A percentile compares a stretch with the other conserved stretches of the same genome.
Evolutionary conservation across 2,888 invertebrate genomes (phyloP).

Genomic region (Chalcis sispes): DNA sequence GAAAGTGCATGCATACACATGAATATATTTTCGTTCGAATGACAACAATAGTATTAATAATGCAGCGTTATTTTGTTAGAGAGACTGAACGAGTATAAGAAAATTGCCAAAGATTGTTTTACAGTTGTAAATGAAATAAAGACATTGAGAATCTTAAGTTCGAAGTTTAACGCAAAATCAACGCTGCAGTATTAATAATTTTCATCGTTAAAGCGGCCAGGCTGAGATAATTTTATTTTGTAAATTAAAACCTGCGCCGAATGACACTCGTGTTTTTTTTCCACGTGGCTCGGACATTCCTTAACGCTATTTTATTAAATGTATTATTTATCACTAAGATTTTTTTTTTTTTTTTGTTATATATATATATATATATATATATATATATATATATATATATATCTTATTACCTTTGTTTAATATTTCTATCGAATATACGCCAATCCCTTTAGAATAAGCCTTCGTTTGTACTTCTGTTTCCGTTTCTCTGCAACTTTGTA

Average conservation of each 20-base stretch:
- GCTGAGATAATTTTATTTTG: slow-evolving; percentile 8
- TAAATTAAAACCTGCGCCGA: not conserved
- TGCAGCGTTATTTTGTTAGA: slow-evolving; percentile 23
- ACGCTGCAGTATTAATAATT: slow-evolving; percentile 27
- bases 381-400: too few species aligned
- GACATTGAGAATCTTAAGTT: slow-evolving; percentile 15
- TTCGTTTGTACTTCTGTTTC: slow-evolving; percentile 14
- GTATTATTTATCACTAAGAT: slow-evolving; percentile 36
- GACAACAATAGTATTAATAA: too few species aligned
- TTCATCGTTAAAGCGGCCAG: too few species aligned
- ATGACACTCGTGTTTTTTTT: not conserved
- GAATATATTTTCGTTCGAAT: too few species aligned
- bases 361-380: too few species aligned
- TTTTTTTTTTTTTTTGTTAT: not conserved
- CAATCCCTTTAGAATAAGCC: not conserved
- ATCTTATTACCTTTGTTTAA: slow-evolving; percentile 14
- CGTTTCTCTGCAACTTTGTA: slow-evolving; percentile 12
- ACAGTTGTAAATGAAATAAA: slow-evolving; percentile 41
- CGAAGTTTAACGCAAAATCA: slow-evolving; percentile 40
- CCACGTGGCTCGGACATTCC: slow-evolving; percentile 35
- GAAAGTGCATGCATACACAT: too few species aligned
- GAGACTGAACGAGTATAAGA: slow-evolving; percentile 18
- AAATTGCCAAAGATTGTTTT: slow-evolving; percentile 54
- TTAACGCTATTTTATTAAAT: slow-evolving; percentile 15
- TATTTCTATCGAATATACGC: slow-evolving; percentile 1